A percentile compares a stretch with the other conserved stretches of the same genome.
phyloP scores from a whole-genome alignment of 2,888 invertebrate species.

The Limulus polyphemus region DNA sequence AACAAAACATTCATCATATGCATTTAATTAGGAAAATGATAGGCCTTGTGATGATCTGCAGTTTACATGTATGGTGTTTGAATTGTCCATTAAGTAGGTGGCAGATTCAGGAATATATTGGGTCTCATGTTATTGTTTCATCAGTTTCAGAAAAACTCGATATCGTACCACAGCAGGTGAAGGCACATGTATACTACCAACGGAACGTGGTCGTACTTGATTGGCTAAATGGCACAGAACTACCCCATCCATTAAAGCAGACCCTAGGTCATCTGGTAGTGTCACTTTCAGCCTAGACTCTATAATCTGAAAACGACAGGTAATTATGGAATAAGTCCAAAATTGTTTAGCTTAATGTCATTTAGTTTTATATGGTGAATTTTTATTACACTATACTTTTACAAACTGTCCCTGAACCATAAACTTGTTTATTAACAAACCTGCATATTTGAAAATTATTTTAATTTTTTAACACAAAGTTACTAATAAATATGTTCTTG shows the following conservation, averaged over 20 bases:
- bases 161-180: slow-evolving; percentile 71
- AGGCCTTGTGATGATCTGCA: no score
- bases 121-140: not conserved
- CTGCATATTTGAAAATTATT: no score
- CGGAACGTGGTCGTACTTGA: slow-evolving; percentile 76
- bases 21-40: no score
- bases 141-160: slow-evolving; percentile 2
- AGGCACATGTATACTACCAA: slow-evolving; percentile 88
- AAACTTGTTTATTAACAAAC: no score
- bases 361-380: no score
- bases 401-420: no score
- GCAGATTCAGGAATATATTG: no score
- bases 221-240: slow-evolving; percentile 89
- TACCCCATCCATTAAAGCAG: slow-evolving; percentile 78
- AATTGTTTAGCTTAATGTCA: slow-evolving; percentile 5
- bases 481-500: no score
- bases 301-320: slow-evolving; percentile 52
- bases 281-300: slow-evolving; percentile 79
- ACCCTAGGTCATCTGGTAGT: slow-evolving; percentile 69
- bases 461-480: no score
- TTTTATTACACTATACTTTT: no score
- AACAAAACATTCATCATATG: not conserved
- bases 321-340: slow-evolving; percentile 5
- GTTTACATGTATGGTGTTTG: no score
- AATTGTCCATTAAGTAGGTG: no score